A percentile compares a stretch with the other conserved stretches of the same genome.
phyloP scores from a whole-genome alignment of 2,113 vertebrate species.

The Sebastes schlegelii region DNA sequence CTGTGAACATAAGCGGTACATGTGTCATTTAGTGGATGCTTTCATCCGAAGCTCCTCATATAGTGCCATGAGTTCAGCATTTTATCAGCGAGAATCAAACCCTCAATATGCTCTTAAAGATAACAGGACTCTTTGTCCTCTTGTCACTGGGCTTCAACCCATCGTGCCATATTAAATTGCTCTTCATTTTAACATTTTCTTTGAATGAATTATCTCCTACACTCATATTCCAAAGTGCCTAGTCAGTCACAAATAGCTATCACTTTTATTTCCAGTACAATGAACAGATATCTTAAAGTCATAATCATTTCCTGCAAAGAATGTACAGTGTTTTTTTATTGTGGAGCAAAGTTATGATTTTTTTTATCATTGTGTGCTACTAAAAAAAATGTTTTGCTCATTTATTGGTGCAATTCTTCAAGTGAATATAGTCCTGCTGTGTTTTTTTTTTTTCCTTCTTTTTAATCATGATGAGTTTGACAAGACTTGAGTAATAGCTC shows the following conservation, averaged over 20 bases:
- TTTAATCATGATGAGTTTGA: not conserved
- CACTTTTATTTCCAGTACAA: constrained; percentile 50
- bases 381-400: not conserved
- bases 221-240: constrained; percentile 80
- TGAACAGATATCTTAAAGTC: constrained; percentile 16
- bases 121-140: not conserved
- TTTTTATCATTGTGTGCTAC: not conserved
- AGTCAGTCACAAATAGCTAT: constrained; percentile 61
- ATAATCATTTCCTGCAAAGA: constrained; percentile 37
- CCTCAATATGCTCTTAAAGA: not conserved
- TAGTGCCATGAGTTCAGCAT: constrained; percentile 44
- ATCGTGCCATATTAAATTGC: constrained; percentile 20
- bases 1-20: constrained; percentile 35
- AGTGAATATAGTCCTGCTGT: constrained; percentile 19
- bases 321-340: constrained; percentile 51
- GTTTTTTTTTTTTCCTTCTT: not conserved
- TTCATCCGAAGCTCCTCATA: constrained; percentile 27
- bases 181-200: constrained; percentile 7
- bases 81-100: constrained; percentile 31
- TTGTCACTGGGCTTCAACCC: constrained; percentile 9
- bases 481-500: not conserved
- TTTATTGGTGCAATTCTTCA: constrained; percentile 8
- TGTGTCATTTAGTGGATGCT: constrained; percentile 40
- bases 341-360: not conserved
- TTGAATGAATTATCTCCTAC: constrained; percentile 25